phyloP scores from a whole-genome alignment of 2,888 invertebrate species.

The Erannis defoliaria region DNA sequence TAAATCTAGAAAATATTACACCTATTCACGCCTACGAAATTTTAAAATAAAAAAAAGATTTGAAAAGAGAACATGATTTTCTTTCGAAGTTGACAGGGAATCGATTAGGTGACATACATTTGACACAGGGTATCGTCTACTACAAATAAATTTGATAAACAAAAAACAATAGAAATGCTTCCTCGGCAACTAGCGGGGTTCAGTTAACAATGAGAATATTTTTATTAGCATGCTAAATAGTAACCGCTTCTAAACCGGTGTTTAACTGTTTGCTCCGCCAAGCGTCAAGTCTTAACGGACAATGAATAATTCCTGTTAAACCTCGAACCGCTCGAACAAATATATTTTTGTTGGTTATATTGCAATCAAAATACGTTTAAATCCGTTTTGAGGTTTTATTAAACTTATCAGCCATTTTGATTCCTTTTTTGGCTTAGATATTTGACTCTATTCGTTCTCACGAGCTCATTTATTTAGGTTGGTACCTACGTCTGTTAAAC shows the following conservation, averaged over 20 bases:
- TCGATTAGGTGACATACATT: constrained; percentile 12
- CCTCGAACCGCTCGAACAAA: constrained; percentile 40
- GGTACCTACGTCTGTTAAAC: constrained; percentile 27
- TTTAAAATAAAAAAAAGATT: constrained; percentile 26
- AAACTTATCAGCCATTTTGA: not conserved
- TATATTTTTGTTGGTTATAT: constrained; percentile 15
- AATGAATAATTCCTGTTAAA: constrained; percentile 56
- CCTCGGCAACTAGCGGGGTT: constrained; percentile 37
- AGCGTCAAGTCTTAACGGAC: constrained; percentile 69
- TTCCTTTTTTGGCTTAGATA: not conserved
- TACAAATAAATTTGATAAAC: not conserved
- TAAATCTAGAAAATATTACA: constrained; percentile 30
- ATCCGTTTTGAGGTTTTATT: too few species aligned
- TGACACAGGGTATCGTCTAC: not conserved
- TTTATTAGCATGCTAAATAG: constrained; percentile 50
- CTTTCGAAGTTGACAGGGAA: constrained; percentile 9
- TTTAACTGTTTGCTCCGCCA: constrained; percentile 70
- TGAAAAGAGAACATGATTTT: constrained; percentile 18
- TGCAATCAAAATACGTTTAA: not conserved
- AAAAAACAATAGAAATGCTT: constrained; percentile 10
- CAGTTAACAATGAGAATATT: constrained; percentile 53
- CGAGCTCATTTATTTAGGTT: not conserved
- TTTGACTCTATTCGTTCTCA: not conserved
- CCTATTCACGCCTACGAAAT: constrained; percentile 22
- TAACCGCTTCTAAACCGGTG: constrained; percentile 67